phyloP scores from a whole-genome alignment of 2,797 vertebrate species.

The Fringilla coelebs region DNA sequence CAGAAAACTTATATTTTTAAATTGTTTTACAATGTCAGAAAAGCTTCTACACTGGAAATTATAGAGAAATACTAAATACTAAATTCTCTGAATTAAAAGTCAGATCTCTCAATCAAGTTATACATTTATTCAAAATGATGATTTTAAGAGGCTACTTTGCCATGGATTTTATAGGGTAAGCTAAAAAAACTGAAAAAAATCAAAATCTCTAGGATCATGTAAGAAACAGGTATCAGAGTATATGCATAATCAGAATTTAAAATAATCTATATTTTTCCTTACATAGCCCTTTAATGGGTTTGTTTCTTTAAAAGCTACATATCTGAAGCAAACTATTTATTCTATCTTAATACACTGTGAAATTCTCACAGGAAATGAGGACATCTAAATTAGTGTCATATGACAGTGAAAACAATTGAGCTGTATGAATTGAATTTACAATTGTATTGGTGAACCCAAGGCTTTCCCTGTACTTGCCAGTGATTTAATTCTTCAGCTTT shows the following conservation, averaged over 20 bases:
- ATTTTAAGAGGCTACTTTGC: background rate
- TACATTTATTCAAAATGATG: background rate
- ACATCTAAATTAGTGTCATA: background rate
- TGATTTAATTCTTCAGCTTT: background rate
- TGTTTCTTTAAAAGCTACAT: background rate
- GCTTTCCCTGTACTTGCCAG: background rate
- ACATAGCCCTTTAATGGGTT: background rate
- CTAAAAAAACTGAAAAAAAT: background rate
- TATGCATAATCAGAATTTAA: background rate
- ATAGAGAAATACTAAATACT: background rate
- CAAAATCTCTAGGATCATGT: background rate
- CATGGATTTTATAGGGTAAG: background rate
- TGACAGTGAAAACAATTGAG: background rate
- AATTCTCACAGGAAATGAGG: background rate
- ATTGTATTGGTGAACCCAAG: background rate
- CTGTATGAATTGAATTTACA: background rate
- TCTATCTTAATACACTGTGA: background rate
- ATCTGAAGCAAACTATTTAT: background rate
- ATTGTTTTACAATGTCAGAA: background rate
- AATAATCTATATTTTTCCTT: background rate
- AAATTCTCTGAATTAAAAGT: background rate
- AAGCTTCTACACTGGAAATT: background rate
- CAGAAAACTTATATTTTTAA: background rate
- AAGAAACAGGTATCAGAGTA: fast-evolving
- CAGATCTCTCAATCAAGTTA: background rate